Percentiles rank a stretch among this genome's conserved stretches.
These are phyloP conservation scores for Eucera pruinosa DNA, from an alignment of 2,888 invertebrate species.

Conservation along the genomic window DNA sequence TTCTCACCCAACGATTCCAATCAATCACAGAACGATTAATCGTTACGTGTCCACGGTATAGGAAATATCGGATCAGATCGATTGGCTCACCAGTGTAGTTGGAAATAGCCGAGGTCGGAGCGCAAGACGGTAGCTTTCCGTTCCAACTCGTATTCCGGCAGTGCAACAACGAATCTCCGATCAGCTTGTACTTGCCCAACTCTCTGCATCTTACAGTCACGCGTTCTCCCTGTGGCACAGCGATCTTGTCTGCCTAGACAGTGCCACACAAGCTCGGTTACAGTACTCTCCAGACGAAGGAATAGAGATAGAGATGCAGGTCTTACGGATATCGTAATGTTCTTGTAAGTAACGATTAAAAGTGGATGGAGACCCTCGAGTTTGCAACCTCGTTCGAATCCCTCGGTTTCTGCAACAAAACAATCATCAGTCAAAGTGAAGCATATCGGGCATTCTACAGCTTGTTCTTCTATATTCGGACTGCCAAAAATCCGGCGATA, in stretches of 20 bases:
- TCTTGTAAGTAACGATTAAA: slow-evolving; percentile 84
- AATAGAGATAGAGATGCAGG: background rate
- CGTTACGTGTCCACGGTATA: background rate
- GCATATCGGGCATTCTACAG: too few relatives aligned
- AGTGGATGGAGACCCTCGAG: slow-evolving; percentile 84
- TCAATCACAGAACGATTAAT: slow-evolving; percentile 34
- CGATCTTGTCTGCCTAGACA: slow-evolving; percentile 81
- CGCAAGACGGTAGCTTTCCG: slow-evolving; percentile 91
- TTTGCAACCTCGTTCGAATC: slow-evolving; percentile 80
- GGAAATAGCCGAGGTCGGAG: slow-evolving; percentile 93
- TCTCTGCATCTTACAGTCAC: slow-evolving; percentile 92
- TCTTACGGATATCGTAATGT: slow-evolving; percentile 83
- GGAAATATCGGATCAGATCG: too few relatives aligned
- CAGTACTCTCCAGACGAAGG: background rate
- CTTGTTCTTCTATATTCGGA: too few relatives aligned
- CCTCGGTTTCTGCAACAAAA: slow-evolving; percentile 31
- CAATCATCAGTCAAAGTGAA: background rate
- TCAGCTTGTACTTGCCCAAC: slow-evolving; percentile 93
- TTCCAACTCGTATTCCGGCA: slow-evolving; percentile 94
- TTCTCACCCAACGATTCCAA: slow-evolving; percentile 70
- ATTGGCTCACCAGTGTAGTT: slow-evolving; percentile 93
- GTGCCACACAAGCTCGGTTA: background rate
- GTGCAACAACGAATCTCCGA: slow-evolving; percentile 90
- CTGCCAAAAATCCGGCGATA: too few relatives aligned
- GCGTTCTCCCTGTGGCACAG: slow-evolving; percentile 90